A percentile compares a stretch with the other conserved stretches of the same genome.
Conservation (phyloP, 2,113 vertebrate species). For the Astur gentilis region DNA sequence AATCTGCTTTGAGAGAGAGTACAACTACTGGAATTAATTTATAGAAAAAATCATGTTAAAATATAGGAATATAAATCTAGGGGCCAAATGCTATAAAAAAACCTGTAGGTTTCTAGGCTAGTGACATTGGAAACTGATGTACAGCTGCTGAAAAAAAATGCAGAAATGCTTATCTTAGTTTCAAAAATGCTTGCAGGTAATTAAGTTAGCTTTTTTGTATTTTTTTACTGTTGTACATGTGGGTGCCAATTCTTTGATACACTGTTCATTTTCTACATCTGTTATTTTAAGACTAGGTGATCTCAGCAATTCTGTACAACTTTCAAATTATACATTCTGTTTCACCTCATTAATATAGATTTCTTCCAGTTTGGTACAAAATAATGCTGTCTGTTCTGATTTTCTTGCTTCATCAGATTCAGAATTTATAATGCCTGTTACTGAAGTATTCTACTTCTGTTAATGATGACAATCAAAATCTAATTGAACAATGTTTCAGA, state of each 20-base stretch:
- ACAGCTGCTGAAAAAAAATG: not conserved
- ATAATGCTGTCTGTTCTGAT: not conserved
- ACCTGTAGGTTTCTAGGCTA: not conserved
- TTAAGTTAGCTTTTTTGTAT: not conserved
- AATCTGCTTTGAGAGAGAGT: not conserved
- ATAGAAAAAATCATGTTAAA: not conserved
- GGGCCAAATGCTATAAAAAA: not conserved
- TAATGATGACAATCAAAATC: not conserved
- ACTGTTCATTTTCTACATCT: not conserved
- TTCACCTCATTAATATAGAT: not conserved
- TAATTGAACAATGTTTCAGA: not conserved
- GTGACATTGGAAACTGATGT: not conserved
- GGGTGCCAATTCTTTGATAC: not conserved
- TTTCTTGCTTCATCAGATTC: not conserved
- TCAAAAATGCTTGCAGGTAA: not conserved
- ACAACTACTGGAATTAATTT: not conserved
- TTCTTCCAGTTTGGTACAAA: not conserved
- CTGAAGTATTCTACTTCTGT: not conserved
- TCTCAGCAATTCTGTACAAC: not conserved
- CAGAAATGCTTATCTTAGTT: not conserved
- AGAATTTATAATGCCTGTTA: not conserved
- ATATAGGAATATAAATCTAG: not conserved
- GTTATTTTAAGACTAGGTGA: not conserved
- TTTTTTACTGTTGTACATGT: not conserved
- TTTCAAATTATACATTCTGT: not conserved